A percentile compares a stretch with the other conserved stretches of the same genome.
Evolutionary conservation across 1,140 invertebrate genomes (phyloP).

Genomic region (Forficula auricularia): DNA sequence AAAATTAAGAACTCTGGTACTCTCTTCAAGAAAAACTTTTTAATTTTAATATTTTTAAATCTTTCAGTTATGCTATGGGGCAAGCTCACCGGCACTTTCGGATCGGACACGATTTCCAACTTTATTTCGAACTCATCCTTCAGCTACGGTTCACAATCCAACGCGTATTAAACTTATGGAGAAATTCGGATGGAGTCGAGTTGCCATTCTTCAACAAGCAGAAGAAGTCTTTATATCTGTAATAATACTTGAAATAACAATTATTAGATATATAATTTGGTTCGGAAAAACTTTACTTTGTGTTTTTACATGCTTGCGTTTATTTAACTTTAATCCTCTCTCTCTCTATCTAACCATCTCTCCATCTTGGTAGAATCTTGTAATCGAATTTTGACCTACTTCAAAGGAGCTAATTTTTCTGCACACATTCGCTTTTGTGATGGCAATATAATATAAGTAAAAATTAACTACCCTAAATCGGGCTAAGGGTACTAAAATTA

Average conservation of each 20-base stretch:
- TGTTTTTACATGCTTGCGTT: too few species aligned
- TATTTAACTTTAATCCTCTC: background rate
- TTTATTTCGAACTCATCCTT: constrained; percentile 95
- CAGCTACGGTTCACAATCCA: constrained; percentile 97
- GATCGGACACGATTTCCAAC: constrained; percentile 94
- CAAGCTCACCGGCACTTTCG: constrained; percentile 93
- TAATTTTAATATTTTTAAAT: constrained; percentile 11
- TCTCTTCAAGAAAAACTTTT: constrained; percentile 4
- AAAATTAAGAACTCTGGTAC: too few species aligned
- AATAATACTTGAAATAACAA: constrained; percentile 29
- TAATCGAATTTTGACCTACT: too few species aligned
- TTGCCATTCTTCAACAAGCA: constrained; percentile 93
- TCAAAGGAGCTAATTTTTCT: too few species aligned
- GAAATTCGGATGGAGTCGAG: constrained; percentile 89
- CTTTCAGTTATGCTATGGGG: constrained; percentile 87
- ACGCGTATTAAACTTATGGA: constrained; percentile 92
- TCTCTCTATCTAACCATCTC: background rate
- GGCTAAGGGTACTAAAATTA: too few species aligned
- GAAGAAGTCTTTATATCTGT: constrained; percentile 99
- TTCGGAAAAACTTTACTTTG: too few species aligned
- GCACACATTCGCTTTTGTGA: too few species aligned
- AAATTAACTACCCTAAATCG: too few species aligned
- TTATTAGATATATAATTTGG: too few species aligned
- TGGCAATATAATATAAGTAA: too few species aligned
- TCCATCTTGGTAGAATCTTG: too few species aligned